phyloP scores from a whole-genome alignment of 2,797 vertebrate species.

The Chelonia mydas region DNA sequence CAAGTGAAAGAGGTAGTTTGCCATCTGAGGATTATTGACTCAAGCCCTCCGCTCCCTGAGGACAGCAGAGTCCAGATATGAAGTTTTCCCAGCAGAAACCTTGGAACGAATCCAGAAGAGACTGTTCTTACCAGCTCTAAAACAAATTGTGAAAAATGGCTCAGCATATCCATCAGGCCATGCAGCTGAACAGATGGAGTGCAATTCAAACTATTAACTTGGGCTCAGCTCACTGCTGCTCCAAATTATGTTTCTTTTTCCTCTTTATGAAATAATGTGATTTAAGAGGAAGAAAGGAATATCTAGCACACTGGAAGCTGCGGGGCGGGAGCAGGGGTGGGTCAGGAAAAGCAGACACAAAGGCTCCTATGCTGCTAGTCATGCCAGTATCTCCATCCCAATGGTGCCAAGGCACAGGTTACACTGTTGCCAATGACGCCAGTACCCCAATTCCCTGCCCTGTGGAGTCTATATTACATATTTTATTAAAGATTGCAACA shows the following conservation, averaged over 20 bases:
- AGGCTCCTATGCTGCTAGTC: constrained; percentile 42
- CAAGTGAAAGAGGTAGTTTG: neutral
- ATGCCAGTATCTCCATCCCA: constrained; percentile 12
- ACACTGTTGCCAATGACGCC: neutral
- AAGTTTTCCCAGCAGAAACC: constrained; percentile 64
- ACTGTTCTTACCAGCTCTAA: constrained; percentile 77
- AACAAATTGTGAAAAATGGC: constrained; percentile 83
- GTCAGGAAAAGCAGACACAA: constrained; percentile 45
- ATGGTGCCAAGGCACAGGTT: neutral
- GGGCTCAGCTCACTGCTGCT: constrained; percentile 75
- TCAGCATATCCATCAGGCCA: constrained; percentile 78
- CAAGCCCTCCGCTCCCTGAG: neutral
- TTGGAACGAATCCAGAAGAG: constrained; percentile 74
- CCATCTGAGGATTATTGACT: neutral
- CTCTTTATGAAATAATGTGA: constrained; percentile 73
- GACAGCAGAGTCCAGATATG: constrained; percentile 45
- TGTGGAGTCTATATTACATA: constrained; percentile 1
- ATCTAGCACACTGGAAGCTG: constrained; percentile 30
- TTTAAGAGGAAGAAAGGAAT: constrained; percentile 52
- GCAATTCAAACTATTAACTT: constrained; percentile 81
- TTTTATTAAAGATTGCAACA: neutral
- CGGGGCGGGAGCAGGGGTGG: neutral
- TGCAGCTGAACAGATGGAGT: constrained; percentile 80
- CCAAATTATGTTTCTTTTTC: constrained; percentile 79
- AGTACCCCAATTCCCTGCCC: neutral